phyloP scores from a whole-genome alignment of 2,888 invertebrate genomes.

The Furcula furcula region DNA sequence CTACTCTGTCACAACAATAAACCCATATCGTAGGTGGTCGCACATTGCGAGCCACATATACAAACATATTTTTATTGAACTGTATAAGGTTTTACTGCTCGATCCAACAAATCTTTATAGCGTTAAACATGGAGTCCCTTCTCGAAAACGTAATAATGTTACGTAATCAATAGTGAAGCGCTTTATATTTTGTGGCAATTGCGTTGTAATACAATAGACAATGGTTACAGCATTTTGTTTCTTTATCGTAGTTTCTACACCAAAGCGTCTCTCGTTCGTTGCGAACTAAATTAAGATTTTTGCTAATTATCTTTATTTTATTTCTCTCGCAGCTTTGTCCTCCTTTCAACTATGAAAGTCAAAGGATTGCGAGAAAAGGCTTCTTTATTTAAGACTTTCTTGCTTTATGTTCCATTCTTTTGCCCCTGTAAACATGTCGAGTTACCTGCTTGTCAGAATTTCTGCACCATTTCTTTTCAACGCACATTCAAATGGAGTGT shows the following conservation, averaged over 20 bases:
- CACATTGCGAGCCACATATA: constrained; percentile 57
- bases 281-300: background rate
- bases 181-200: constrained; percentile 33
- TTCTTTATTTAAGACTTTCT: constrained; percentile 30
- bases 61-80: constrained; percentile 67
- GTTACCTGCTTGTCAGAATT: constrained; percentile 12
- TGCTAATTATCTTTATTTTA: constrained; percentile 3
- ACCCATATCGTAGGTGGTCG: constrained; percentile 60
- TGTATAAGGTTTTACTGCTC: constrained; percentile 64
- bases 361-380: constrained; percentile 23
- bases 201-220: constrained; percentile 28
- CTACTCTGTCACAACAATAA: constrained; percentile 52
- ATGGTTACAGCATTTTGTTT: constrained; percentile 19
- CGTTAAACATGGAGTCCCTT: constrained; percentile 43
- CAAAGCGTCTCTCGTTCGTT: background rate
- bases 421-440: constrained; percentile 24
- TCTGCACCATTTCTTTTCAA: constrained; percentile 18
- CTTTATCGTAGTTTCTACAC: constrained; percentile 7
- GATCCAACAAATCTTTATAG: constrained; percentile 55
- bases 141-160: constrained; percentile 38
- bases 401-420: constrained; percentile 39
- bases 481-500: constrained; percentile 15
- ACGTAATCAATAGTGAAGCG: constrained; percentile 42
- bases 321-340: constrained; percentile 10
- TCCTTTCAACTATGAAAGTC: constrained; percentile 17